phyloP scores from a whole-genome alignment of 2,113 vertebrate genomes.

The Crypturellus undulatus region DNA sequence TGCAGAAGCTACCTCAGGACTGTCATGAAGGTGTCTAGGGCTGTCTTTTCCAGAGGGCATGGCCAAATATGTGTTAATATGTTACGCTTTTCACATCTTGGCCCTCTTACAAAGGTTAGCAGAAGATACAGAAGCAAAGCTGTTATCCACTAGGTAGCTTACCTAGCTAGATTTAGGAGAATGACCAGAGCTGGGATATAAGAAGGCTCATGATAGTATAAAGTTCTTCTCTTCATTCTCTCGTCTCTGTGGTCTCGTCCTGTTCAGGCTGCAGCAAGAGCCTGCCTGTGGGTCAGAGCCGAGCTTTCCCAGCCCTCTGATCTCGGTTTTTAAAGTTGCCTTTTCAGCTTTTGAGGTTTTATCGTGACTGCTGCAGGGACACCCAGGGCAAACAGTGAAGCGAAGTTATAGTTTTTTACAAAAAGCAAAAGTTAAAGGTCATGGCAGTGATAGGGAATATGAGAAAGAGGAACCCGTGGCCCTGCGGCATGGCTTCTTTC shows the following conservation, averaged over 20 bases:
- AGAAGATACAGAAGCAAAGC: not conserved
- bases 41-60: not conserved
- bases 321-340: not conserved
- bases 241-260: not conserved
- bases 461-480: not conserved
- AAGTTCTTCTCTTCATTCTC: not conserved
- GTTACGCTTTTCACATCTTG: not conserved
- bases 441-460: not conserved
- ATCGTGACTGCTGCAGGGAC: rapidly evolving
- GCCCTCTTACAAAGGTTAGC: too few species aligned
- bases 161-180: not conserved
- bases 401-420: too few species aligned
- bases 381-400: rapidly evolving
- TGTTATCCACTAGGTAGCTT: not conserved
- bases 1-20: not conserved
- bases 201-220: not conserved
- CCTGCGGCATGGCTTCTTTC: not conserved
- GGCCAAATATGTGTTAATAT: not conserved
- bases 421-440: not conserved
- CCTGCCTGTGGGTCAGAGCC: not conserved
- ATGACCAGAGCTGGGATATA: not conserved
- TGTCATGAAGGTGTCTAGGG: not conserved
- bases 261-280: not conserved
- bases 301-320: not conserved
- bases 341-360: not conserved